phyloP scores from a whole-genome alignment of 2,888 invertebrate genomes.

The Polydrusus pterygomalis region DNA sequence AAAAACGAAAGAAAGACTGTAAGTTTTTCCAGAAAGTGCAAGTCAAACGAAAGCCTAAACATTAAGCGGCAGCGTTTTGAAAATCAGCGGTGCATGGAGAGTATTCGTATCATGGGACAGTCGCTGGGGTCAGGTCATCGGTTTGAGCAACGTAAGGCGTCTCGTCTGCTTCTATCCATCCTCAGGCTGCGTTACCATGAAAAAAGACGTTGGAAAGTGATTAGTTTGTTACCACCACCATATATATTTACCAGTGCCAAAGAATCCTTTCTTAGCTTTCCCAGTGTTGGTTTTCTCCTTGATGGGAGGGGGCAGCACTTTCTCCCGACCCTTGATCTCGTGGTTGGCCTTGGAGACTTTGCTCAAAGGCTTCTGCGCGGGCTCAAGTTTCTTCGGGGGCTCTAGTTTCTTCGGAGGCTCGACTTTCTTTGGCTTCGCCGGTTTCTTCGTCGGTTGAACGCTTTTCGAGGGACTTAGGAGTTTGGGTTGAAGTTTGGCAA shows the following conservation, averaged over 20 bases:
- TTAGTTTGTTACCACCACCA: conserved; percentile 81
- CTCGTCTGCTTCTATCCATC: conserved; percentile 35
- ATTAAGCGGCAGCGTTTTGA: conserved; percentile 32
- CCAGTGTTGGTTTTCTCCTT: conserved; percentile 71
- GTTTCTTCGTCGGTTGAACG: conserved; percentile 52
- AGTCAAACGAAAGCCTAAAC: conserved; percentile 24
- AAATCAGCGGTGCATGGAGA: conserved; percentile 4
- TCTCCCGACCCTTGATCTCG: conserved; percentile 61
- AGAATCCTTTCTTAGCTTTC: conserved; percentile 84
- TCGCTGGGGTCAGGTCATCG: conserved; percentile 31
- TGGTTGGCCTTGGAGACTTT: conserved; percentile 57
- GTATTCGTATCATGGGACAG: conserved; percentile 28
- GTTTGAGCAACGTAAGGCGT: not conserved
- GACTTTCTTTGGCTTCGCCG: conserved; percentile 18
- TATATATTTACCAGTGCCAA: conserved; percentile 88
- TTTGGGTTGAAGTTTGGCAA: conserved; percentile 82
- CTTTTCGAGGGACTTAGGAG: conserved; percentile 57
- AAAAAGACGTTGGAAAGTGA: conserved; percentile 63
- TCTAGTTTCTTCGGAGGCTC: conserved; percentile 23
- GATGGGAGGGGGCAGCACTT: conserved; percentile 62
- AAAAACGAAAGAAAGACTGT: conserved; percentile 5
- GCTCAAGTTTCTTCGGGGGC: conserved; percentile 30
- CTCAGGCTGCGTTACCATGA: conserved; percentile 69
- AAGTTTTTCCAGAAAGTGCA: not conserved
- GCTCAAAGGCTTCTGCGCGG: conserved; percentile 43